Conservation (phyloP, 1,140 invertebrate species). For the Aricia agestis region DNA sequence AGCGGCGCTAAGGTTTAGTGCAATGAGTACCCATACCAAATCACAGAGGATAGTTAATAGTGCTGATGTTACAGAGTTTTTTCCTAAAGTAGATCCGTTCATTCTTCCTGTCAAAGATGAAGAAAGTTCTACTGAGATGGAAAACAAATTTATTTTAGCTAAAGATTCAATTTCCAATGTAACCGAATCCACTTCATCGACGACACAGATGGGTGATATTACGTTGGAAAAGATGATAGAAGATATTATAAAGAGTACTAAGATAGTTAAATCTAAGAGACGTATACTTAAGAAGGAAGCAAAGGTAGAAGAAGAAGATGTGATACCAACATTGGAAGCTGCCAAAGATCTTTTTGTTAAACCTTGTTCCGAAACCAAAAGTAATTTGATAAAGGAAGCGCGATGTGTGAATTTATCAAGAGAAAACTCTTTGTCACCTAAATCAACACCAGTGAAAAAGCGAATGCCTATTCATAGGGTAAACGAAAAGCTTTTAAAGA, state of each 20-base stretch:
- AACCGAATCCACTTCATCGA: slow-evolving; percentile 65
- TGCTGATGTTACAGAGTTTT: slow-evolving; percentile 55
- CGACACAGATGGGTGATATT: slow-evolving; percentile 68
- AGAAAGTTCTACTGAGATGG: slow-evolving; percentile 68
- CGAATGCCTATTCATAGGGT: slow-evolving; percentile 49
- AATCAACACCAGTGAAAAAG: slow-evolving; percentile 57
- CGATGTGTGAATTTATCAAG: slow-evolving; percentile 63
- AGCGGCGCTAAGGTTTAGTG: slow-evolving; percentile 65
- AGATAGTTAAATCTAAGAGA: slow-evolving; percentile 66
- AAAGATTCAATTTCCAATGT: slow-evolving; percentile 56
- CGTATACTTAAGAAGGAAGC: slow-evolving; percentile 50
- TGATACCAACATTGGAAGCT: slow-evolving; percentile 45
- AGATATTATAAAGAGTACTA: slow-evolving; percentile 71
- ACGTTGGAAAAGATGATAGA: slow-evolving; percentile 70
- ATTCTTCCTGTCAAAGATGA: slow-evolving; percentile 58
- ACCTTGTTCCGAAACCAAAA: slow-evolving; percentile 58
- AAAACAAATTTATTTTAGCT: slow-evolving; percentile 65
- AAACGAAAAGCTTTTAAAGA: slow-evolving; percentile 60
- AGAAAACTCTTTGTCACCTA: slow-evolving; percentile 66
- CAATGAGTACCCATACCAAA: slow-evolving; percentile 60
- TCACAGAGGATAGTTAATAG: slow-evolving; percentile 46
- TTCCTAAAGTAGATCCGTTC: slow-evolving; percentile 63
- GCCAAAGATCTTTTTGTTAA: slow-evolving; percentile 64
- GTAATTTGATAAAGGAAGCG: slow-evolving; percentile 64
- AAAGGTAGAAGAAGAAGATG: slow-evolving; percentile 45